Conservation (phyloP, 2,113 vertebrate genomes). For the Sterrhoptilus dennistouni region DNA sequence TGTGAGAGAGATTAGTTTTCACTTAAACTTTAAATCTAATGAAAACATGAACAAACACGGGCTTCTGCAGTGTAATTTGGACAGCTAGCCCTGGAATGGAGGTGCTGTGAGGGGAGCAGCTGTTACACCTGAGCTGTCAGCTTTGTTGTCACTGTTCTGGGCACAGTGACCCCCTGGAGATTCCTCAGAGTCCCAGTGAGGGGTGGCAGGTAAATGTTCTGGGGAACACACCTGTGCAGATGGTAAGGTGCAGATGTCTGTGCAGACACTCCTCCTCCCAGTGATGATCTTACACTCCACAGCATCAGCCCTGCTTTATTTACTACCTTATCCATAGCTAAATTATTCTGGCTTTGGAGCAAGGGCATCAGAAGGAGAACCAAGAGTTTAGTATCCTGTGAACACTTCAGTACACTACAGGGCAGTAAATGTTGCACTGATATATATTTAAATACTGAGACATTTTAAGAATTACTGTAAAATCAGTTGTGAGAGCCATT, state of each 20-base stretch:
- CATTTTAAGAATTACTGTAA: slow-evolving; percentile 63
- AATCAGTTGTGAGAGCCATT: slow-evolving; percentile 49
- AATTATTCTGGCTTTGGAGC: not conserved
- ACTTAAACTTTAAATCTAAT: not conserved
- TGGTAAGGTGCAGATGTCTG: not conserved
- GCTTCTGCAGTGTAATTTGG: not conserved
- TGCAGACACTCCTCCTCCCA: not conserved
- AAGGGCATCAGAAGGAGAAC: not conserved
- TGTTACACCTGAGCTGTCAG: not conserved
- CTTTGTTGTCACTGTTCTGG: not conserved
- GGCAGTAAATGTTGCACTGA: slow-evolving; percentile 55
- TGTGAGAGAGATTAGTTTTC: not conserved
- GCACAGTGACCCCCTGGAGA: not conserved
- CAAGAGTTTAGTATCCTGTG: not conserved
- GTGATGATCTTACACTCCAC: not conserved
- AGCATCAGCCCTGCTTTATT: not conserved
- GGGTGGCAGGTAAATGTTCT: not conserved
- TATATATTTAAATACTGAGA: slow-evolving; percentile 33
- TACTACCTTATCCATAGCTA: not conserved
- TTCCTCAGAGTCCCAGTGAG: not conserved
- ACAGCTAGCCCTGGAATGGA: not conserved
- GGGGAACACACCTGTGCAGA: not conserved
- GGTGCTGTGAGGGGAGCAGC: not conserved
- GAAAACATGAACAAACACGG: not conserved
- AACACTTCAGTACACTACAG: not conserved